Base-by-base conservation (phyloP, 1,140 invertebrate species). In the Battus philenor region DNA sequence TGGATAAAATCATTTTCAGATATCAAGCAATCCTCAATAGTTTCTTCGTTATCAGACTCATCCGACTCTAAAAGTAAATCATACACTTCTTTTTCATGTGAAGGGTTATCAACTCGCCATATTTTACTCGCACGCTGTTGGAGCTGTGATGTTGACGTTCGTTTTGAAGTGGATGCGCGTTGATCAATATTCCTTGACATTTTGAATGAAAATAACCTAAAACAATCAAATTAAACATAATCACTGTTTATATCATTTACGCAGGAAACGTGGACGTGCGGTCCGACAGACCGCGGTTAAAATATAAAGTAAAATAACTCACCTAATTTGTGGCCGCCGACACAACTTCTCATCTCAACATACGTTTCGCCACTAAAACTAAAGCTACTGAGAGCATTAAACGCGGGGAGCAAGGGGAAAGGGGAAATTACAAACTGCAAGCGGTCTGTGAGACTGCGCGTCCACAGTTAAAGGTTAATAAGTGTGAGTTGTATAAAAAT, bases 331-430 rank as follows among this genome's bases (percentile, higher is more conserved):
- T 20, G 34, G 13, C 31, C 31, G 31, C 33, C 12, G 44, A 26
- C 31, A 4, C 44, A 46, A 44, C 27, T 31, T 46, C 27, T 10
- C 12, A 17, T 31, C 33, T 34, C 30, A 8, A 26, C 26, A 20
- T 30, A 16, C 33, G 44, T 34, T 46, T 46, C 13, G 15, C 18
- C 33, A 34, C 44, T 46, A 46, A 46, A 46, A 46, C 44, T 26
- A 46, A 44, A 44, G 27, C 41, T 44, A 44, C 41, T 44, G 15
- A 36, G 10, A 8, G 24, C 11, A 11, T 43, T 26, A 43, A 43
- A 29, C 39, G 39, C 24, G 39, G 39, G 26, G 22, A 24, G 38
- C 8, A 6, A 6, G 18, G 18, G 18, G 18, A 20, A 20, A n/a
- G 27, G 29, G 16, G 22, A 43, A 43, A 43, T 6, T 13, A 11